These are phyloP conservation scores for Pelusios castaneus DNA, from an alignment of 2,113 vertebrate species.

Conservation along the genomic window DNA sequence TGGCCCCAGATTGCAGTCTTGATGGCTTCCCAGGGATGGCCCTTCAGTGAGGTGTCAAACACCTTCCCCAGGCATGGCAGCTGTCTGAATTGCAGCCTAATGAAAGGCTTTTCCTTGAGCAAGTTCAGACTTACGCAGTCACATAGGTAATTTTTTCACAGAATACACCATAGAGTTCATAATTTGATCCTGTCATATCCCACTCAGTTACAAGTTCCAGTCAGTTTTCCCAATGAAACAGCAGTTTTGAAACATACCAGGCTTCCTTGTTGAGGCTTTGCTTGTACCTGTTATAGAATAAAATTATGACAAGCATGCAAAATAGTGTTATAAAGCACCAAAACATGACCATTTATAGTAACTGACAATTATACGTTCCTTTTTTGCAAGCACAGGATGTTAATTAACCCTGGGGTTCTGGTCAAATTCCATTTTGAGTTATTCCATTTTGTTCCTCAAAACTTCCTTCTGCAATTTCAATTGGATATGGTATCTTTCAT, in stretches of 20 bases:
- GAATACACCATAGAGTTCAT: neutral
- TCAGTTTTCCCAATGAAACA: neutral
- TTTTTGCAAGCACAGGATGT: neutral
- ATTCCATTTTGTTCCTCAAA: neutral
- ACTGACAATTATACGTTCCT: neutral
- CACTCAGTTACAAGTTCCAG: conserved; percentile 13
- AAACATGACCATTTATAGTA: neutral
- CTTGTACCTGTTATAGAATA: neutral
- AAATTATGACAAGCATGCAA: neutral
- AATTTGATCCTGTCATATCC: neutral
- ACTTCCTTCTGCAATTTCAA: neutral
- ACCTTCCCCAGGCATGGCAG: neutral
- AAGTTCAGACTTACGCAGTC: conserved; percentile 11
- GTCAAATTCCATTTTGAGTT: neutral
- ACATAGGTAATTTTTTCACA: neutral
- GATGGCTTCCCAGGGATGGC: neutral
- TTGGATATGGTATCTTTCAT: neutral
- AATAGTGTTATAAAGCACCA: neutral
- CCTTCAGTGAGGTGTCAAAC: neutral
- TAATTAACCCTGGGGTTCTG: neutral
- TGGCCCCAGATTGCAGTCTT: neutral
- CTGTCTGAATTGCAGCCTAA: neutral
- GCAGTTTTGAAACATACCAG: conserved; percentile 7
- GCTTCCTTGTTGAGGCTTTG: neutral
- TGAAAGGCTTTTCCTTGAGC: neutral